Evolutionary conservation across 92 coral and sea anemone genomes (phyloP).

Genomic region (Phenganax subtilis): DNA sequence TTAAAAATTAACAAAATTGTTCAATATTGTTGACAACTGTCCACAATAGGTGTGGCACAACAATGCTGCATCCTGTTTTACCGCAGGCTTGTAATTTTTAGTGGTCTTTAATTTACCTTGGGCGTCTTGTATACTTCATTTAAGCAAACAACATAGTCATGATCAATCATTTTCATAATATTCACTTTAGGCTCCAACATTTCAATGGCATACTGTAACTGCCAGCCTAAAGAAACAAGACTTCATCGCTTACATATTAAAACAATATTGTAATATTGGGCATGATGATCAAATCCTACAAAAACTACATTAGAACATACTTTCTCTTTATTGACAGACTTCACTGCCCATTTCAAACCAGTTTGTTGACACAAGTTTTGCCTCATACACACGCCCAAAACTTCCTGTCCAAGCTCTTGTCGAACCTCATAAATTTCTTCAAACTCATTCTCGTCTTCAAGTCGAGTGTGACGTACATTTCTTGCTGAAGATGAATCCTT

Average conservation of each 20-base stretch:
- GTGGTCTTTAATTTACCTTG: conserved; percentile 49
- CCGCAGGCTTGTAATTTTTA: no score
- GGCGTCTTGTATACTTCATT: conserved; percentile 96
- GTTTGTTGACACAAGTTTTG: conserved; percentile 58
- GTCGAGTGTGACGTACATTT: conserved; percentile 78
- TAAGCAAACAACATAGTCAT: conserved; percentile 76
- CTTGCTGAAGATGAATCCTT: conserved; percentile 45
- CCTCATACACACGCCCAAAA: conserved; percentile 94
- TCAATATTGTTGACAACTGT: neutral
- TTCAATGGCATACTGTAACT: conserved; percentile 72
- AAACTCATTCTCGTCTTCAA: conserved; percentile 89
- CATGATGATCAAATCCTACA: no score
- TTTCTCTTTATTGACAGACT: conserved; percentile 96
- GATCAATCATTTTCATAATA: conserved; percentile 90
- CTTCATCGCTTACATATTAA: no score
- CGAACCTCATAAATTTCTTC: conserved; percentile 89
- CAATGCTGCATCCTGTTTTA: no score
- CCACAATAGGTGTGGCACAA: no score
- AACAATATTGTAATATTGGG: no score
- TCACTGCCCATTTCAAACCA: conserved; percentile 80
- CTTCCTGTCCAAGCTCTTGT: conserved; percentile 85
- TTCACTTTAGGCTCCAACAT: conserved; percentile 85
- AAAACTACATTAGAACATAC: conserved; percentile 24
- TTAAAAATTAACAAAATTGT: neutral
- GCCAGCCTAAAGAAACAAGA: conserved; percentile 64